Conservation (phyloP, 2,888 invertebrate species). For the Drosophila flavopinicola region DNA sequence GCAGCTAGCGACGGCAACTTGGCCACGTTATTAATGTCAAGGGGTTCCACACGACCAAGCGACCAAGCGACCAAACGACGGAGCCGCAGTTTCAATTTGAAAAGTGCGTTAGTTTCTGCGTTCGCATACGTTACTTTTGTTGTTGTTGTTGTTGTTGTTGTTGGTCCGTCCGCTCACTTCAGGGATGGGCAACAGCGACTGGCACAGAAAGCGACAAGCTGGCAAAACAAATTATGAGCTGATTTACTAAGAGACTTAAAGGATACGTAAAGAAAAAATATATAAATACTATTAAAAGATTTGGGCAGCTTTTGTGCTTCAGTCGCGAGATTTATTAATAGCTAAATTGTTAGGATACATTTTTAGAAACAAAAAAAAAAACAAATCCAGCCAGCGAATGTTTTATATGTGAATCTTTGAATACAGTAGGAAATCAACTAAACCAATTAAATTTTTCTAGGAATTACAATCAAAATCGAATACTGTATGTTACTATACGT, state of each 20-base stretch:
- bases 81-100: conserved; percentile 43
- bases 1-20: conserved; percentile 42
- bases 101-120: conserved; percentile 78
- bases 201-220: conserved; percentile 1
- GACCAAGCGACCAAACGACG: conserved; percentile 20
- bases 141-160: neutral
- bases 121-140: conserved; percentile 9
- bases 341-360: too few species aligned
- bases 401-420: too few species aligned
- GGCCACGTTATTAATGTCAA: conserved; percentile 74
- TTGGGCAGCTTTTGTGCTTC: too few species aligned
- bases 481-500: too few species aligned
- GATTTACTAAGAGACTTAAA: neutral
- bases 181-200: conserved; percentile 10
- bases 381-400: too few species aligned
- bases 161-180: conserved; percentile 46
- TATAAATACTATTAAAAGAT: too few species aligned
- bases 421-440: too few species aligned
- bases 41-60: conserved; percentile 75
- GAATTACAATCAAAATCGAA: too few species aligned
- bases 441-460: too few species aligned
- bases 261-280: too few species aligned
- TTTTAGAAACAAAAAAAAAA: too few species aligned
- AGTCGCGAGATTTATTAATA: too few species aligned
- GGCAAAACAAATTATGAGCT: neutral